phyloP scores from a whole-genome alignment of 2,113 vertebrate species.

The Cynoglossus semilaevis region DNA sequence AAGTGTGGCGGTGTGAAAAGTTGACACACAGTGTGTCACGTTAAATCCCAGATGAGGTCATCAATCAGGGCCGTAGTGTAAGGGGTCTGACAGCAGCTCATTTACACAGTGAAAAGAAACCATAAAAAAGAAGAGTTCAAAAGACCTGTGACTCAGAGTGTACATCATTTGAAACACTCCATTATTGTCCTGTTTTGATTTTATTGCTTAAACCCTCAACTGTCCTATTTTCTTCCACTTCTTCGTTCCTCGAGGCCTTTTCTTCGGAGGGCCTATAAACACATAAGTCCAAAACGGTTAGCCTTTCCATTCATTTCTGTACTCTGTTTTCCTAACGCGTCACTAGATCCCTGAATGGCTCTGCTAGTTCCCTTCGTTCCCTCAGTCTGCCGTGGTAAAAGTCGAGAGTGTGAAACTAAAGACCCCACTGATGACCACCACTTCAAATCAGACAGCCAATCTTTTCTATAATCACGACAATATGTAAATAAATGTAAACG shows the following conservation, averaged over 20 bases:
- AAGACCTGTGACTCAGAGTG: constrained; percentile 14
- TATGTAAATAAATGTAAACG: too few relatives aligned
- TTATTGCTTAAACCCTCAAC: constrained; percentile 1
- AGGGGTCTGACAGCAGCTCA: constrained; percentile 61
- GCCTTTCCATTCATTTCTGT: constrained; percentile 68
- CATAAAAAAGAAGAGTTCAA: constrained; percentile 31
- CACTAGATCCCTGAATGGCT: constrained; percentile 63
- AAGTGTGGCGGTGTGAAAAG: constrained; percentile 39
- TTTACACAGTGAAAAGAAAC: constrained; percentile 25
- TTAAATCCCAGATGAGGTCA: constrained; percentile 75
- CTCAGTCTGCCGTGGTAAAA: constrained; percentile 28
- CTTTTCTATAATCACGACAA: too few relatives aligned
- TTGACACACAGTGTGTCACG: constrained; percentile 62
- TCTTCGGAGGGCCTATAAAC: constrained; percentile 64
- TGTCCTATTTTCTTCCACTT: constrained; percentile 20
- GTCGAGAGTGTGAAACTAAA: constrained; percentile 63
- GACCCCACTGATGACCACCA: constrained; percentile 35
- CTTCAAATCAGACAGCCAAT: too few relatives aligned
- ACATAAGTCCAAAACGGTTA: constrained; percentile 71
- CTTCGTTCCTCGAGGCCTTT: constrained; percentile 16
- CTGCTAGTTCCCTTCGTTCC: constrained; percentile 35
- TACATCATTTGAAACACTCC: constrained; percentile 13
- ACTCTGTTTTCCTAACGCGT: constrained; percentile 67
- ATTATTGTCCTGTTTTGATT: neutral
- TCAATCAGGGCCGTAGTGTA: constrained; percentile 63